A percentile compares a stretch with the other conserved stretches of the same genome.
phyloP scores from a whole-genome alignment of 2,888 invertebrate species.

The Malthinus flaveolus region DNA sequence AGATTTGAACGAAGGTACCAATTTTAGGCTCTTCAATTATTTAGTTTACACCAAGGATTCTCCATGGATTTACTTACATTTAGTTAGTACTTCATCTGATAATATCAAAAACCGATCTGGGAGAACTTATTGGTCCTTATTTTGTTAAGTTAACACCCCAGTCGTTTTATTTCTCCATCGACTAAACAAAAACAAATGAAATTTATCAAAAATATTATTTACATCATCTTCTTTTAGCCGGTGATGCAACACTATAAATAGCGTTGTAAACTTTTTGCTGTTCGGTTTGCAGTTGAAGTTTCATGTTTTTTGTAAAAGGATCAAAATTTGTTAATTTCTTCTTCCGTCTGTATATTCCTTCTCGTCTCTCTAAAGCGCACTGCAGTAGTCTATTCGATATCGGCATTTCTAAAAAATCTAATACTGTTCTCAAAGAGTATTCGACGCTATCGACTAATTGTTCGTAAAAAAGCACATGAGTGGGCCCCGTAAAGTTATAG shows the following conservation, averaged over 20 bases:
- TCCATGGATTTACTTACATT: too few species aligned
- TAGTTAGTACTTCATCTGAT: too few species aligned
- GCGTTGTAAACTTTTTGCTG: constrained; percentile 59
- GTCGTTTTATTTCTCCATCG: not conserved
- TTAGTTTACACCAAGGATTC: too few species aligned
- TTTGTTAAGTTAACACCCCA: not conserved
- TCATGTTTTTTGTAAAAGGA: constrained; percentile 70
- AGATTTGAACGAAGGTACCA: too few species aligned
- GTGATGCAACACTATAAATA: constrained; percentile 50
- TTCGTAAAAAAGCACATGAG: constrained; percentile 73
- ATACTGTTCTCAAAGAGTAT: constrained; percentile 60
- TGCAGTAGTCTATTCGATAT: constrained; percentile 40
- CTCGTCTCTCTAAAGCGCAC: constrained; percentile 50
- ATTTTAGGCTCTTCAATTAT: too few species aligned
- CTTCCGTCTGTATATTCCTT: constrained; percentile 72
- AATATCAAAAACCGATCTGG: too few species aligned
- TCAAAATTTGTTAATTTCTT: constrained; percentile 69
- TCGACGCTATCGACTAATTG: constrained; percentile 57
- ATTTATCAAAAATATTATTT: constrained; percentile 11
- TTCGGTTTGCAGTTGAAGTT: constrained; percentile 55
- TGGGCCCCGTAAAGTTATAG: constrained; percentile 66
- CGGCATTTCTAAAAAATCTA: constrained; percentile 47
- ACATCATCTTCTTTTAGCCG: constrained; percentile 36
- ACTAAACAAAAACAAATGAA: not conserved
- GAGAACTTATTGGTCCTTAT: too few species aligned